Base-by-base conservation (phyloP, 2,113 vertebrate genomes). In the Epinephelus fuscoguttatus region DNA sequence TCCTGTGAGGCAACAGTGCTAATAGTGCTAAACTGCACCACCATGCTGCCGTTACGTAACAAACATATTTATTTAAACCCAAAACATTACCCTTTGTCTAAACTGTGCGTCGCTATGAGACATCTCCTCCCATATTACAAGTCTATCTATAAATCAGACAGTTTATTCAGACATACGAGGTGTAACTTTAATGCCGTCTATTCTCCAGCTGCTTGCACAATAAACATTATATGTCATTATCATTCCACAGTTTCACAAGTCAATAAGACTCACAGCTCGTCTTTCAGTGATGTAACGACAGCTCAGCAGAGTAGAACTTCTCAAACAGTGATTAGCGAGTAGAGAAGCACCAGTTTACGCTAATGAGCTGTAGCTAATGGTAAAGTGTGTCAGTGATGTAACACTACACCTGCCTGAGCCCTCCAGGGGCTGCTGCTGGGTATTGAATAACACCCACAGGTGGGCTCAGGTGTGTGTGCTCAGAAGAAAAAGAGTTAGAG, bases 371-470 rank as follows among this genome's bases (percentile, higher is more conserved):
- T 1, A 68, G 62, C 83, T 81, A 78, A 85, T 75, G 77, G 47
- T 75, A 70, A 90, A 81, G 73, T 70, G 84, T 92, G 85, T 88
- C 78, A 73, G 52, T 67, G 74, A 78, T 37, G 93, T 83, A 91
- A 91, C 1, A 3, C 12, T 55, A 90, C 82, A 93, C 90, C 89
- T 83, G 82, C 18, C 49, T 3, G 30, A 68, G 74, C 53, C 76
- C 82, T 71, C 85, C 74, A 0, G 53, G 21, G 83, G 33, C 14
- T 57, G 64, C 71, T 63, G 37, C 64, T 30, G 50, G 84, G 92
- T 82, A 59, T 83, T 62, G 67, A 83, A 77, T 90, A 81, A 88
- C 81, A 37, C 63, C 59, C 52, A 53, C 53, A 78, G 77, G 74
- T 84, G 80, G 81, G 71, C 71, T 84, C 90, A 86, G 86, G 86